A percentile compares a stretch with the other conserved stretches of the same genome.
Evolutionary conservation across 2,888 invertebrate genomes (phyloP).

Genomic region (Coelinius sp.): DNA sequence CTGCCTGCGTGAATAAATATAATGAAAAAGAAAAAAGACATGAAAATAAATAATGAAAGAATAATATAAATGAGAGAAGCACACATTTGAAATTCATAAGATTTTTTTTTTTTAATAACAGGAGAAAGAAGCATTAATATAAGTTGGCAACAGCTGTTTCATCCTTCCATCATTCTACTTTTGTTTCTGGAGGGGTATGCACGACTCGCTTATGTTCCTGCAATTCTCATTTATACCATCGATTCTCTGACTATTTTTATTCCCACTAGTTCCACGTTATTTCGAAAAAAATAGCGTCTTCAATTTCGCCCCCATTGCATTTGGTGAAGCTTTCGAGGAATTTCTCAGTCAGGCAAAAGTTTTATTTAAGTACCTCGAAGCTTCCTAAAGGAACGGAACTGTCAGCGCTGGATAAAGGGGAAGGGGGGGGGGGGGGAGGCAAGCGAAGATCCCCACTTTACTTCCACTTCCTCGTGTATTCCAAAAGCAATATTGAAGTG

Average conservation of each 20-base stretch:
- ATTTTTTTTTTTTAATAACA: neutral
- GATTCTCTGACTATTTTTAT: neutral
- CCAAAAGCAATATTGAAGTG: conserved; percentile 50
- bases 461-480: conserved; percentile 38
- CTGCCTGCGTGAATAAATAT: conserved; percentile 32
- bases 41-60: neutral
- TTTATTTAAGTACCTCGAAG: conserved; percentile 50
- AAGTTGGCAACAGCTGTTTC: conserved; percentile 3
- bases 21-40: neutral
- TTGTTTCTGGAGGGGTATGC: neutral
- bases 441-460: conserved; percentile 16
- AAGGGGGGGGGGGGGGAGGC: neutral
- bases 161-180: neutral
- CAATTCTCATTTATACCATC: neutral
- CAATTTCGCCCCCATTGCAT: conserved; percentile 7
- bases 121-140: neutral
- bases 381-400: conserved; percentile 26
- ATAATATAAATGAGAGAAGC: neutral
- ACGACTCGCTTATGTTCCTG: neutral
- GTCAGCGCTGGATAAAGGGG: conserved; percentile 5
- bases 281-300: neutral
- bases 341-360: conserved; percentile 42
- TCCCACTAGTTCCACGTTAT: neutral
- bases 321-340: conserved; percentile 26
- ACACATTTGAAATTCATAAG: conserved; percentile 3